A percentile compares a stretch with the other conserved stretches of the same genome.
Conservation (phyloP, 2,113 vertebrate species). For the Monopterus albus region DNA sequence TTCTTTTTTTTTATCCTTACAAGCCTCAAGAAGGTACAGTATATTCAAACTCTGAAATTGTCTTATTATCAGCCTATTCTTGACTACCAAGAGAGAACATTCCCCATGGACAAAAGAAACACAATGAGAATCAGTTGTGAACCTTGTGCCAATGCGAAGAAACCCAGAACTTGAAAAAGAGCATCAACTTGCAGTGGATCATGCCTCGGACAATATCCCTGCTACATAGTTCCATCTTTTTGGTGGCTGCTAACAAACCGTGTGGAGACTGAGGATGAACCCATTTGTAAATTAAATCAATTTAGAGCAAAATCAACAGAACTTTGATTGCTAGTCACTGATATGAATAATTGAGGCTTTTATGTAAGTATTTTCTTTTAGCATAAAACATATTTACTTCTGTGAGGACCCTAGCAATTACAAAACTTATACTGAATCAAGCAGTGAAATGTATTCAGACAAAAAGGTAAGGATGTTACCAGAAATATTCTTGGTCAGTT, state of each 20-base stretch:
- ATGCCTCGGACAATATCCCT: constrained; percentile 24
- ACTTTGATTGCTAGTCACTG: constrained; percentile 37
- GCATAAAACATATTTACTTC: constrained; percentile 40
- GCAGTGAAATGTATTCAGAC: constrained; percentile 10
- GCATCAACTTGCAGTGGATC: constrained; percentile 44
- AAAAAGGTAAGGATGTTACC: background rate
- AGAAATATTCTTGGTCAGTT: background rate
- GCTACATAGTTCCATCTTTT: constrained; percentile 5
- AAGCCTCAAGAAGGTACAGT: constrained; percentile 18
- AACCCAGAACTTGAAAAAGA: constrained; percentile 27
- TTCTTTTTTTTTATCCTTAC: constrained; percentile 8
- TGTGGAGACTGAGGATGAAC: constrained; percentile 23
- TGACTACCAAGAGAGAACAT: constrained; percentile 34
- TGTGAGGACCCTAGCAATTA: constrained; percentile 30
- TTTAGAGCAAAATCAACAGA: constrained; percentile 36
- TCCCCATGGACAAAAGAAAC: constrained; percentile 46
- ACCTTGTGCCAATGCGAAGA: constrained; percentile 24
- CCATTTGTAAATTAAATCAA: constrained; percentile 31
- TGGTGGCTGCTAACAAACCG: constrained; percentile 12
- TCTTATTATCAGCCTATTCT: constrained; percentile 18
- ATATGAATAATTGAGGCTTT: constrained; percentile 51
- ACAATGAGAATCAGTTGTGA: constrained; percentile 42
- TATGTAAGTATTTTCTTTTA: constrained; percentile 15
- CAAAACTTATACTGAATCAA: constrained; percentile 15
- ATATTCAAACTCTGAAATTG: constrained; percentile 35